Evolutionary conservation across 2,888 invertebrate genomes (phyloP).

Genomic region (Drosophila infuscata): DNA sequence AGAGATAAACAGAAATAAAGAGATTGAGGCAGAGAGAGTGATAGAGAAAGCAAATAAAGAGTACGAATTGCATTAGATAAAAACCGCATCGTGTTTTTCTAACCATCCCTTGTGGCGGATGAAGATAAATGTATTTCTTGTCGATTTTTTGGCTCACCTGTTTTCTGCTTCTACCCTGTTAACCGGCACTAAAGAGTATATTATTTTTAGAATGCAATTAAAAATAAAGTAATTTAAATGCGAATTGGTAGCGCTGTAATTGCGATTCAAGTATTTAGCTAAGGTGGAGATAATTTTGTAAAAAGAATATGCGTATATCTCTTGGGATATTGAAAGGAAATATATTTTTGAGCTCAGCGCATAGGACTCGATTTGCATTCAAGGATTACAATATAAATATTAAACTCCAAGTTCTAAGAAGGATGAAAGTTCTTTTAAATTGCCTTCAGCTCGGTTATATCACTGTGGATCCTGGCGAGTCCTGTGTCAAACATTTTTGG

Average conservation of each 20-base stretch:
- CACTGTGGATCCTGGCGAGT: too few species aligned
- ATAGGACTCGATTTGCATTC: neutral
- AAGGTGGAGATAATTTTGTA: neutral
- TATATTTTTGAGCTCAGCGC: neutral
- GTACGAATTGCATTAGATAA: constrained; percentile 6
- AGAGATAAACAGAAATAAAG: neutral
- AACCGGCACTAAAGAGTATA: neutral
- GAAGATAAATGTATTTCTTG: constrained; percentile 57
- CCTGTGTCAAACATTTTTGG: neutral
- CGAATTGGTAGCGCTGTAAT: neutral
- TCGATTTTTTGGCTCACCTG: constrained; percentile 15
- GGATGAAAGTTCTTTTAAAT: neutral
- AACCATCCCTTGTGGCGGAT: constrained; percentile 19
- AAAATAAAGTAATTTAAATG: neutral
- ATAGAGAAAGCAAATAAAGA: constrained; percentile 18
- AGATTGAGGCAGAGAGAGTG: neutral
- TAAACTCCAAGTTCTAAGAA: neutral
- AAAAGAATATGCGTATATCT: neutral
- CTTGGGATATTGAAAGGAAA: neutral
- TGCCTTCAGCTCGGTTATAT: neutral
- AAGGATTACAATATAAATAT: neutral
- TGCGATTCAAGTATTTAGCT: neutral
- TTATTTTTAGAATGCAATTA: neutral
- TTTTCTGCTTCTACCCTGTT: constrained; percentile 12
- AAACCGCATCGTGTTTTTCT: constrained; percentile 14